Evolutionary conservation across 2,113 vertebrate species (phyloP).

Genomic region (Gambusia affinis): DNA sequence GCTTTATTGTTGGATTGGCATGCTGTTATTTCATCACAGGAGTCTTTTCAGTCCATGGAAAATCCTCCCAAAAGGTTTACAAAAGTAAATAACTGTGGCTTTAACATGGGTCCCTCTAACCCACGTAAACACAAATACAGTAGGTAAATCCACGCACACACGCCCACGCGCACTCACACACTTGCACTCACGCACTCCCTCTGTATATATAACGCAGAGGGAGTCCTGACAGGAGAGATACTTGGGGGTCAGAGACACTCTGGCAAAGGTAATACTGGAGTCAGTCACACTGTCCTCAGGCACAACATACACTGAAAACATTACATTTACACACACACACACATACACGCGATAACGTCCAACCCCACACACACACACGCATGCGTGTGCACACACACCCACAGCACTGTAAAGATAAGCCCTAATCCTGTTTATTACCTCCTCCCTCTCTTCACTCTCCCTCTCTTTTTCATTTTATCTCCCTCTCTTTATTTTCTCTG

Average conservation of each 20-base stretch:
- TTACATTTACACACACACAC: constrained; percentile 10
- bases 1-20: neutral
- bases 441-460: constrained; percentile 63
- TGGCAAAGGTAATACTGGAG: constrained; percentile 66
- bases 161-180: neutral
- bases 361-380: constrained; percentile 13
- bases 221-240: constrained; percentile 61
- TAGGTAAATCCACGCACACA: constrained; percentile 1
- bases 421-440: constrained; percentile 78
- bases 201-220: constrained; percentile 13
- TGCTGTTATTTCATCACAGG: neutral
- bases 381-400: neutral
- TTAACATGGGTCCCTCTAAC: neutral
- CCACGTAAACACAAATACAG: constrained; percentile 6
- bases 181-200: constrained; percentile 39
- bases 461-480: constrained; percentile 69
- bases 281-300: constrained; percentile 69
- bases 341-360: neutral
- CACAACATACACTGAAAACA: constrained; percentile 33
- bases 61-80: too few species aligned
- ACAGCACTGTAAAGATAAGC: constrained; percentile 71
- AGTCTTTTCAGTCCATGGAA: neutral
- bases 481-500: constrained; percentile 48
- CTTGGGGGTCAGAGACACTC: constrained; percentile 65
- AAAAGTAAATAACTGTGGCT: constrained; percentile 16